Conservation (phyloP, 1,140 invertebrate species). For the Drosophila parvula region DNA sequence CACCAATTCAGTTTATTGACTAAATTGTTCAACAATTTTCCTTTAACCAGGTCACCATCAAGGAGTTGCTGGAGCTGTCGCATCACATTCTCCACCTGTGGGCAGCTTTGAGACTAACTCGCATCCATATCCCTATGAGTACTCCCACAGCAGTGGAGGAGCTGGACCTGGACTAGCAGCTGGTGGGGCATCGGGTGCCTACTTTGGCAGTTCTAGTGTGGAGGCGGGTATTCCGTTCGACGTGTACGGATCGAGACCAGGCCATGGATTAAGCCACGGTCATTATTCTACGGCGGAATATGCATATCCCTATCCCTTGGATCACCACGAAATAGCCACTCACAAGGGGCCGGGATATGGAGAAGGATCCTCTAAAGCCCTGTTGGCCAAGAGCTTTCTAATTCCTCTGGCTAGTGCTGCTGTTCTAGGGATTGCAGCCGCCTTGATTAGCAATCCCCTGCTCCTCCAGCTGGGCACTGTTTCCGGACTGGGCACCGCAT, state of each 20-base stretch:
- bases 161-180: constrained; percentile 5
- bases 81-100: constrained; percentile 39
- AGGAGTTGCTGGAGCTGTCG: constrained; percentile 25
- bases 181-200: constrained; percentile 28
- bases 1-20: background rate
- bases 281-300: constrained; percentile 68
- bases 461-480: constrained; percentile 90
- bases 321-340: constrained; percentile 64
- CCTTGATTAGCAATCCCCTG: constrained; percentile 90
- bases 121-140: constrained; percentile 71
- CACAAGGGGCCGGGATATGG: constrained; percentile 65
- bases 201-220: constrained; percentile 53
- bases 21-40: background rate
- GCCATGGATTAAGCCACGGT: constrained; percentile 31
- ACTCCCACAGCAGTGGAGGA: constrained; percentile 32
- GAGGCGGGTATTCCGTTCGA: constrained; percentile 73
- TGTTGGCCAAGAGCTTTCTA: constrained; percentile 86
- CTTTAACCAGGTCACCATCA: constrained; percentile 51
- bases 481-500: constrained; percentile 83
- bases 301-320: constrained; percentile 53
- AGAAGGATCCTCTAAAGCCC: constrained; percentile 65
- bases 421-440: constrained; percentile 90
- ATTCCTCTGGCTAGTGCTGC: constrained; percentile 91
- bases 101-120: constrained; percentile 33
- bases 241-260: constrained; percentile 62